A percentile compares a stretch with the other conserved stretches of the same genome.
Conservation (phyloP, 2,888 invertebrate species). For the Lagria hirta region DNA sequence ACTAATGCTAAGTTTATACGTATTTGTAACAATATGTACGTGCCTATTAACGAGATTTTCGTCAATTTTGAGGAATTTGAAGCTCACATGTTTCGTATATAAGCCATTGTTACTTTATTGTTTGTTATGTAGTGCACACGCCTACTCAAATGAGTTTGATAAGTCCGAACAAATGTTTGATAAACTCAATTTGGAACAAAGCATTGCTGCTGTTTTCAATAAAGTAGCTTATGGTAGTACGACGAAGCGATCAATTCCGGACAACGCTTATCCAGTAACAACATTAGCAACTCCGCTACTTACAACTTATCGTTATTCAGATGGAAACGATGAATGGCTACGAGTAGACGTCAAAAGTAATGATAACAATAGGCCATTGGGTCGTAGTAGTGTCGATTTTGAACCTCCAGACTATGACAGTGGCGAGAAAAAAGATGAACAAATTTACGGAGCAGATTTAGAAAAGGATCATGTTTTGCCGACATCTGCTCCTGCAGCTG, state of each 20-base stretch:
- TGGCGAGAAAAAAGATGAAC: constrained; percentile 45
- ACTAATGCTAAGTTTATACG: constrained; percentile 43
- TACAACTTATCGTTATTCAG: constrained; percentile 59
- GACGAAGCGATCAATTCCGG: constrained; percentile 68
- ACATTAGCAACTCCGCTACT: constrained; percentile 65
- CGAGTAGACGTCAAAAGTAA: constrained; percentile 50
- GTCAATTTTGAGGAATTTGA: constrained; percentile 35
- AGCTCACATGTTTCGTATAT: constrained; percentile 6
- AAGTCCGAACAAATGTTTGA: constrained; percentile 57
- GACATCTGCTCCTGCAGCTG: constrained; percentile 76
- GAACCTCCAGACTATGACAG: constrained; percentile 33
- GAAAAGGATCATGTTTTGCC: constrained; percentile 74
- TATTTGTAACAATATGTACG: constrained; percentile 46
- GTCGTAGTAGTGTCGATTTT: constrained; percentile 19
- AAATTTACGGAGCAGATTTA: constrained; percentile 66
- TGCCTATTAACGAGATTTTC: constrained; percentile 46
- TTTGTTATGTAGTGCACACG: constrained; percentile 21
- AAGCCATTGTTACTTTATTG: constrained; percentile 17
- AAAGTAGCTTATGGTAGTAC: constrained; percentile 71
- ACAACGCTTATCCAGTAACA: constrained; percentile 63
- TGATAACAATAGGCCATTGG: constrained; percentile 24
- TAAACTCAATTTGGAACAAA: constrained; percentile 64
- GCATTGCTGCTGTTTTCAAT: constrained; percentile 67
- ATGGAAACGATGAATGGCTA: constrained; percentile 52
- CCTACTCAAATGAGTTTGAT: constrained; percentile 50